Conservation (phyloP, 2,888 invertebrate species). For the Agrotis segetum region DNA sequence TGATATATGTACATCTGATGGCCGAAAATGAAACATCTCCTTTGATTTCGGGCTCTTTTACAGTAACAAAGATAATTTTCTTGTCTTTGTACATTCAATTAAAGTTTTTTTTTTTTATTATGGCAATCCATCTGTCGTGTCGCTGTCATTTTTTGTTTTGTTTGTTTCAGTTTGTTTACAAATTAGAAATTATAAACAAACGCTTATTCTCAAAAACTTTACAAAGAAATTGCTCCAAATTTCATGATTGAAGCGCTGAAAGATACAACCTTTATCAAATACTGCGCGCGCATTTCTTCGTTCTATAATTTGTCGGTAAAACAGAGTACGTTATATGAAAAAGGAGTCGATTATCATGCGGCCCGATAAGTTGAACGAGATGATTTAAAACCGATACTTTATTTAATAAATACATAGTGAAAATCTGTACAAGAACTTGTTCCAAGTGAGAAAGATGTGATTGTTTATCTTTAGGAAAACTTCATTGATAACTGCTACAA, state of each 20-base stretch:
- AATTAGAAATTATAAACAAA: not conserved
- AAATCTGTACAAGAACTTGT: not conserved
- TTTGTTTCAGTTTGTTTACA: conserved; percentile 34
- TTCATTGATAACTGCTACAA: not conserved
- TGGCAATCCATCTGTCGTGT: conserved; percentile 30
- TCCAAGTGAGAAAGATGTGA: not conserved
- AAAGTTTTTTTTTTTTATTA: conserved; percentile 12
- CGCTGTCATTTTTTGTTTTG: conserved; percentile 38
- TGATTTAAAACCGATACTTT: conserved; percentile 62
- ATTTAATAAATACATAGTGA: conserved; percentile 1
- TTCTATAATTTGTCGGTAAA: conserved; percentile 60
- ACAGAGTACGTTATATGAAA: conserved; percentile 45
- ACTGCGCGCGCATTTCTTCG: conserved; percentile 75
- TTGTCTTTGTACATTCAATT: too few species aligned
- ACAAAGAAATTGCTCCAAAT: not conserved
- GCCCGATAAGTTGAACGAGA: conserved; percentile 61
- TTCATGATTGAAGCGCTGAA: conserved; percentile 68
- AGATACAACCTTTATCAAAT: conserved; percentile 58
- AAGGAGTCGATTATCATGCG: conserved; percentile 47
- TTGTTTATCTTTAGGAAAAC: not conserved
- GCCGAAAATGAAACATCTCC: too few species aligned
- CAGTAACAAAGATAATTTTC: too few species aligned
- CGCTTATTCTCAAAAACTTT: not conserved
- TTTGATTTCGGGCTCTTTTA: too few species aligned
- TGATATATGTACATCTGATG: too few species aligned